Percentiles rank a stretch among this genome's conserved stretches.
These are phyloP conservation scores for Aplysina aerophoba DNA, from an alignment of 37 sponge, comb jelly and placozoan species.

Conservation along the genomic window DNA sequence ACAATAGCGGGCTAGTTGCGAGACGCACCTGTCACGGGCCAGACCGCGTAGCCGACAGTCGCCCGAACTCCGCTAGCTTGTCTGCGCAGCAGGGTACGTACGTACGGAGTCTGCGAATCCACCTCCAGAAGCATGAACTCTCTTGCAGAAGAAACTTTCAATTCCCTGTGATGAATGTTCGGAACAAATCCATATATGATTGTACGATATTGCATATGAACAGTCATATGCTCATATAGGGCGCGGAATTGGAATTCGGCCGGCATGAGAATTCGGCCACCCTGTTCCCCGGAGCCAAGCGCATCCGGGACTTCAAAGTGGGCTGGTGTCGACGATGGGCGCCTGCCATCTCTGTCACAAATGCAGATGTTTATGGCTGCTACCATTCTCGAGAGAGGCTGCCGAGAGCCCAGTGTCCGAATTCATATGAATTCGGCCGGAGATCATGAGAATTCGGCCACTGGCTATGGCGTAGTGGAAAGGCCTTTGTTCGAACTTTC, in stretches of 20 bases:
- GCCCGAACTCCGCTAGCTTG: too few relatives aligned
- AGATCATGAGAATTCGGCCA: slow-evolving; percentile 26
- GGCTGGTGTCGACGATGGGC: neutral
- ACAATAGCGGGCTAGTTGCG: too few relatives aligned
- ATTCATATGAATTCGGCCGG: slow-evolving; percentile 31
- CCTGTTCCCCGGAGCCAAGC: slow-evolving; percentile 12
- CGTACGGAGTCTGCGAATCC: too few relatives aligned
- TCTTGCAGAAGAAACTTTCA: too few relatives aligned
- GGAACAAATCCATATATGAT: too few relatives aligned
- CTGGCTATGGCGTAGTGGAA: slow-evolving; percentile 5
- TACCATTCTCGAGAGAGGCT: slow-evolving; percentile 6
- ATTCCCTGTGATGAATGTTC: too few relatives aligned
- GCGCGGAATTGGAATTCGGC: slow-evolving; percentile 26
- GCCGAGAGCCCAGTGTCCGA: slow-evolving; percentile 16
- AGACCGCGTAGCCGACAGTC: too few relatives aligned
- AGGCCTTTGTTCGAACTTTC: neutral
- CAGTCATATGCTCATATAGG: too few relatives aligned
- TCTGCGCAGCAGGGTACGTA: too few relatives aligned
- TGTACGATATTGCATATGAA: too few relatives aligned
- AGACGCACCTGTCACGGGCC: too few relatives aligned
- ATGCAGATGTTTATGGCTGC: neutral
- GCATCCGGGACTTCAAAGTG: slow-evolving; percentile 11
- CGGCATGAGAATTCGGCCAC: slow-evolving; percentile 23
- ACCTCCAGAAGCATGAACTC: too few relatives aligned
- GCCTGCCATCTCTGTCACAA: neutral